phyloP scores from a whole-genome alignment of 2,888 invertebrate genomes.

The Philonicus albiceps region DNA sequence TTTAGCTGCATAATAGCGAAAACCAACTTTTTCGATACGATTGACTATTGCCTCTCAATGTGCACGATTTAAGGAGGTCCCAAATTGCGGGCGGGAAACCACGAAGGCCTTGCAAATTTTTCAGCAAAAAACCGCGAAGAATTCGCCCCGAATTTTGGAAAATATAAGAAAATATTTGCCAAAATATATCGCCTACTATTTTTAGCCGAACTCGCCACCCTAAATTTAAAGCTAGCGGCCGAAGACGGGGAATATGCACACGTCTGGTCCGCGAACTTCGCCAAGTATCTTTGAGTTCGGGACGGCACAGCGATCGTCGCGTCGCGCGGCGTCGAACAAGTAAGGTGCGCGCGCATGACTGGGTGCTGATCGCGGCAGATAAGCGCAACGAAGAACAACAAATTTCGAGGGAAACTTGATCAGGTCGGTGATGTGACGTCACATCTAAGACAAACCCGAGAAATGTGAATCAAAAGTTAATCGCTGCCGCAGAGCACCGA shows the following conservation, averaged over 20 bases:
- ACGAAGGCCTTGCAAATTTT: not conserved
- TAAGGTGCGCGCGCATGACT: conserved; percentile 31
- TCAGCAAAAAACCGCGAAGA: not conserved
- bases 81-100: not conserved
- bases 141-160: conserved; percentile 9
- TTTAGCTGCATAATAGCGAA: not conserved
- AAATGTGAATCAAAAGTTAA: not conserved
- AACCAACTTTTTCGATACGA: not conserved
- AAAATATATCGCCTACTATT: conserved; percentile 13
- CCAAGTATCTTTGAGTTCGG: not conserved
- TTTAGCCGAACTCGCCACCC: conserved; percentile 36
- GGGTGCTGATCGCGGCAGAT: conserved; percentile 26
- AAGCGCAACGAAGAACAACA: conserved; percentile 14
- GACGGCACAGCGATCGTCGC: not conserved
- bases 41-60: not conserved
- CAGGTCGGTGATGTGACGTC: conserved; percentile 46
- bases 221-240: conserved; percentile 25
- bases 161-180: conserved; percentile 8
- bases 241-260: not conserved
- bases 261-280: conserved; percentile 39
- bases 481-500: not conserved
- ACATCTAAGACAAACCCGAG: not conserved
- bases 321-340: not conserved
- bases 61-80: not conserved
- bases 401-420: conserved; percentile 47